Conservation (phyloP, 2,113 vertebrate genomes). For the Microcebus lehilahytsara region DNA sequence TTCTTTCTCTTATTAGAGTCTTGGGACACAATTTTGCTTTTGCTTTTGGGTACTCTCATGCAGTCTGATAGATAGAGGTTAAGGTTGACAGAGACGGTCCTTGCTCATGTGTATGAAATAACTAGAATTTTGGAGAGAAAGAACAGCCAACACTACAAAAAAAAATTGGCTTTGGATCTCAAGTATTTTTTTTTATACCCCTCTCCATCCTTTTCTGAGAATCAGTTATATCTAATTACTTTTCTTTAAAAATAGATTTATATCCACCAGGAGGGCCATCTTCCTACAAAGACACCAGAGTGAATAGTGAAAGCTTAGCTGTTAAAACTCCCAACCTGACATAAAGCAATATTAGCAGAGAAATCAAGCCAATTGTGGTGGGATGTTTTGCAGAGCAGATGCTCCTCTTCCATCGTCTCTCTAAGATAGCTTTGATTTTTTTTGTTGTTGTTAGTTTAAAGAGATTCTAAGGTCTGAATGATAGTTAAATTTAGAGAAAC, state of each 20-base stretch:
- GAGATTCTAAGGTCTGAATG: slow-evolving; percentile 62
- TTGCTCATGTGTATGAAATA: neutral
- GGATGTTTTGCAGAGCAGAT: slow-evolving; percentile 36
- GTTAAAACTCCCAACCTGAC: neutral
- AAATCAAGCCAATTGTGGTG: slow-evolving; percentile 43
- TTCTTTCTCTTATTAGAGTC: neutral
- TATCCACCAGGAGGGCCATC: neutral
- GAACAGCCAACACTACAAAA: neutral
- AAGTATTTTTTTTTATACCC: neutral
- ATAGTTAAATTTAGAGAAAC: slow-evolving; percentile 40
- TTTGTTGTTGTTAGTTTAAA: slow-evolving; percentile 60
- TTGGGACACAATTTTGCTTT: neutral
- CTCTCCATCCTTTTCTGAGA: neutral
- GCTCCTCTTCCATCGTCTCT: slow-evolving; percentile 1
- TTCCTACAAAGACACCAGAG: neutral
- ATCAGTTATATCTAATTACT: slow-evolving; percentile 31
- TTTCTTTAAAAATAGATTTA: slow-evolving; percentile 49
- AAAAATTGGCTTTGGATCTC: neutral
- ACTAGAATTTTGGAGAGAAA: neutral
- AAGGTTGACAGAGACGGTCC: neutral
- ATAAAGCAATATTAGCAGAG: slow-evolving; percentile 26
- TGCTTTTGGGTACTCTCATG: neutral
- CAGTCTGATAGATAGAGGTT: neutral
- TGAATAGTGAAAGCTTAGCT: slow-evolving; percentile 43
- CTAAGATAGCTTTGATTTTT: slow-evolving; percentile 28